These are phyloP conservation scores for Melanerpes aurifrons DNA, from an alignment of 2,113 vertebrate species.

Conservation along the genomic window DNA sequence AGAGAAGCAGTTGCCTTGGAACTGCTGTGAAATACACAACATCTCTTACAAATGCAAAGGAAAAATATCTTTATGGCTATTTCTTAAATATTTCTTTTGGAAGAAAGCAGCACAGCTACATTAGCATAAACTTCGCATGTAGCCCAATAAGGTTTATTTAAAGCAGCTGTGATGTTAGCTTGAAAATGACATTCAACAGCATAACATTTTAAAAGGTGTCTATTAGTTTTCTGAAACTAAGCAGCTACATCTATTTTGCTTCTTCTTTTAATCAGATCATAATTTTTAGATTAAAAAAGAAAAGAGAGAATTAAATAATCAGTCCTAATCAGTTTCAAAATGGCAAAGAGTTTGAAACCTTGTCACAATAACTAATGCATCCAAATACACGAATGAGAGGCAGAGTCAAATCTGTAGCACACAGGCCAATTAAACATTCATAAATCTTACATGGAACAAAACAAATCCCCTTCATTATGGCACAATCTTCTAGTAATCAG, in stretches of 20 bases:
- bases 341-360: background rate
- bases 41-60: constrained; percentile 57
- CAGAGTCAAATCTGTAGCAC: background rate
- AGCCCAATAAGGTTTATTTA: constrained; percentile 35
- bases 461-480: background rate
- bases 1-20: constrained; percentile 33
- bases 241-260: background rate
- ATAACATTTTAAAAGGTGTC: background rate
- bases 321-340: background rate
- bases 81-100: constrained; percentile 67
- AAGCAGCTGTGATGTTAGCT: constrained; percentile 3
- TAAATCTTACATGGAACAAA: background rate
- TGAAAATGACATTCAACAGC: background rate
- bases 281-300: background rate
- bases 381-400: background rate
- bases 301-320: background rate
- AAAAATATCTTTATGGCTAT: constrained; percentile 50
- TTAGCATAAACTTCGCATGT: constrained; percentile 36
- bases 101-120: constrained; percentile 47
- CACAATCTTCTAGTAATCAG: background rate
- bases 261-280: background rate
- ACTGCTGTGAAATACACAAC: constrained; percentile 50
- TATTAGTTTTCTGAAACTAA: background rate
- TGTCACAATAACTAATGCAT: background rate
- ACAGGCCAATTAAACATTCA: background rate